Conservation (phyloP, 2,113 vertebrate genomes). For the Cebidichthys violaceus region DNA sequence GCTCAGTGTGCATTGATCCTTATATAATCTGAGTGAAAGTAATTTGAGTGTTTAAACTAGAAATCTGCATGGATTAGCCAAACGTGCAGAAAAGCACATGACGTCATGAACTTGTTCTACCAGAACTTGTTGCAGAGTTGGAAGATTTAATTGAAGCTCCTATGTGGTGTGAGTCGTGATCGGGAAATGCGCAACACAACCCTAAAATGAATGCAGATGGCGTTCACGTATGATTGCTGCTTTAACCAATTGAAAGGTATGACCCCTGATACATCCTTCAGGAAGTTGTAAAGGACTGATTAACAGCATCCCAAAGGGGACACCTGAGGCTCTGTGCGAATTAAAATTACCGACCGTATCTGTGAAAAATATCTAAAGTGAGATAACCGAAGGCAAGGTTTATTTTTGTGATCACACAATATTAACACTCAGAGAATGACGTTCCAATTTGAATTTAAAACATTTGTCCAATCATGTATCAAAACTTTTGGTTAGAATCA, state of each 20-base stretch:
- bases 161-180: neutral
- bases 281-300: slow-evolving; percentile 25
- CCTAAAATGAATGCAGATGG: slow-evolving; percentile 35
- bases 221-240: slow-evolving; percentile 22
- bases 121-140: slow-evolving; percentile 34
- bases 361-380: slow-evolving; percentile 5
- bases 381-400: neutral
- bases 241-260: slow-evolving; percentile 34
- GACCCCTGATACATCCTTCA: slow-evolving; percentile 6
- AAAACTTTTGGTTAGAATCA: neutral
- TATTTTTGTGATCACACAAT: neutral
- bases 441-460: neutral
- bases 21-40: slow-evolving; percentile 48
- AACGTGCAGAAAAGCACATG: slow-evolving; percentile 10
- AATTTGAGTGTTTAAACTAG: slow-evolving; percentile 33
- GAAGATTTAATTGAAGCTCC: slow-evolving; percentile 25
- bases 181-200: neutral
- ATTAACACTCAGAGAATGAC: neutral
- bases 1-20: slow-evolving; percentile 45
- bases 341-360: neutral
- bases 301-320: slow-evolving; percentile 14
- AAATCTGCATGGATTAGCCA: slow-evolving; percentile 16
- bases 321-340: slow-evolving; percentile 27
- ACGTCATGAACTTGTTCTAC: slow-evolving; percentile 23
- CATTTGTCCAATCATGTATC: neutral